phyloP scores from a whole-genome alignment of 2,888 invertebrate genomes.

The Andrena haemorrhoa region DNA sequence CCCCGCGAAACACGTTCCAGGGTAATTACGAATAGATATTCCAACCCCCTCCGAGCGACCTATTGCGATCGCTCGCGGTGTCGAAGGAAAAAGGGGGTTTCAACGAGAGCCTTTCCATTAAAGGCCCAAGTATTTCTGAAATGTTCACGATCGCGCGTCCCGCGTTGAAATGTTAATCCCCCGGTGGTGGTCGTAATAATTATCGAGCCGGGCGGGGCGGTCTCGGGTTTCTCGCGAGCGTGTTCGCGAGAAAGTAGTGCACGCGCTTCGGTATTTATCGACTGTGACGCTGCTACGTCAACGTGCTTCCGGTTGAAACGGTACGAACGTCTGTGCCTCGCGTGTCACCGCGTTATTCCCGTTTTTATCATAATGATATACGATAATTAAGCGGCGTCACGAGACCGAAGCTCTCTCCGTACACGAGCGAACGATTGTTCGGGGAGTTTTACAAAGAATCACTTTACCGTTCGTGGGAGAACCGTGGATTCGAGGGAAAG shows the following conservation, averaged over 20 bases:
- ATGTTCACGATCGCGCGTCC: conserved; percentile 19
- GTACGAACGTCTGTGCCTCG: conserved; percentile 47
- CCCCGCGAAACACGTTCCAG: background rate
- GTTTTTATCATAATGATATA: conserved; percentile 52
- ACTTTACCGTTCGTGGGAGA: conserved; percentile 1
- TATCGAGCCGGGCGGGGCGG: conserved; percentile 42
- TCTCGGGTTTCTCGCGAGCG: conserved; percentile 59
- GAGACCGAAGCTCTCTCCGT: conserved; percentile 22
- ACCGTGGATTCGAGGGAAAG: background rate
- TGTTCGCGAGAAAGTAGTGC: conserved; percentile 63
- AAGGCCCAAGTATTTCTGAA: background rate
- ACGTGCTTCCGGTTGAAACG: conserved; percentile 48
- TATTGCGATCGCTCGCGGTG: too few species aligned
- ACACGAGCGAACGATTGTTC: conserved; percentile 25
- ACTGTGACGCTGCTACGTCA: conserved; percentile 41
- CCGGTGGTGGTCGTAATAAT: conserved; percentile 44
- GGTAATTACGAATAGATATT: background rate
- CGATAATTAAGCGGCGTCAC: conserved; percentile 55
- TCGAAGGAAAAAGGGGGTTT: too few species aligned
- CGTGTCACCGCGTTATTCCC: conserved; percentile 58
- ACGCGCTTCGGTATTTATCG: conserved; percentile 58
- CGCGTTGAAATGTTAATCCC: conserved; percentile 53
- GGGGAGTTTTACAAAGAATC: conserved; percentile 10
- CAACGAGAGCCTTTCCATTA: too few species aligned
- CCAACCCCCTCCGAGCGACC: background rate